Conservation (phyloP, 2,888 invertebrate genomes). For the Corythucha ciliata region DNA sequence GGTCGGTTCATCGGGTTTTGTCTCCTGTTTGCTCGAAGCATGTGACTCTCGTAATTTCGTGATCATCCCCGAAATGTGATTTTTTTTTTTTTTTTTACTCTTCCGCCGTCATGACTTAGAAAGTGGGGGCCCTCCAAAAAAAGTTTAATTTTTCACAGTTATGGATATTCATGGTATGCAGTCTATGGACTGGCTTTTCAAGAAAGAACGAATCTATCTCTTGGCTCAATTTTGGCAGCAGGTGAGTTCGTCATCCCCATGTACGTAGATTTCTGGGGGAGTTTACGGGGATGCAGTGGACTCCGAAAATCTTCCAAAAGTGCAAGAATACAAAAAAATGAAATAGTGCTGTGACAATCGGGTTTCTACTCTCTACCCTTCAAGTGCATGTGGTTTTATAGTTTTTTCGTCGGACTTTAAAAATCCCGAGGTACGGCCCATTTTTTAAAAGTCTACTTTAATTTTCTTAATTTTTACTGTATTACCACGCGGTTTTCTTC, state of each 20-base stretch:
- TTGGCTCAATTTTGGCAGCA: conserved; percentile 95
- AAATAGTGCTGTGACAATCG: conserved; percentile 23
- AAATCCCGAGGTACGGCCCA: conserved; percentile 28
- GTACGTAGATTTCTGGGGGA: conserved; percentile 7
- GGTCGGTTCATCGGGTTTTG: no score
- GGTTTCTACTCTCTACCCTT: conserved; percentile 19
- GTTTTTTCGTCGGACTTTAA: conserved; percentile 23
- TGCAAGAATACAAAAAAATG: conserved; percentile 5
- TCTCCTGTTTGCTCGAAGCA: background rate
- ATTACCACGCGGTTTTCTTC: conserved; percentile 5
- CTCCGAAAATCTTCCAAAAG: conserved; percentile 19
- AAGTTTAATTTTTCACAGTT: conserved; percentile 11
- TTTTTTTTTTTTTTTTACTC: no score
- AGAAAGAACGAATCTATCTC: conserved; percentile 88
- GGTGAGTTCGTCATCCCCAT: conserved; percentile 51
- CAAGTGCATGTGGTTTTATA: conserved; percentile 26
- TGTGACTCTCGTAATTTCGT: background rate
- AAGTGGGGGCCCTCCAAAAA: no score
- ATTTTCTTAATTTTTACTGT: conserved; percentile 21
- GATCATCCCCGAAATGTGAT: background rate
- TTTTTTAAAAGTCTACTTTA: conserved; percentile 21
- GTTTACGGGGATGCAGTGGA: conserved; percentile 19
- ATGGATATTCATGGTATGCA: conserved; percentile 90
- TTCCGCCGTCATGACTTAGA: background rate
- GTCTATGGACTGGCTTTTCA: conserved; percentile 94